Base-by-base conservation (phyloP, 2,888 invertebrate species). In the Netelia melanura region DNA sequence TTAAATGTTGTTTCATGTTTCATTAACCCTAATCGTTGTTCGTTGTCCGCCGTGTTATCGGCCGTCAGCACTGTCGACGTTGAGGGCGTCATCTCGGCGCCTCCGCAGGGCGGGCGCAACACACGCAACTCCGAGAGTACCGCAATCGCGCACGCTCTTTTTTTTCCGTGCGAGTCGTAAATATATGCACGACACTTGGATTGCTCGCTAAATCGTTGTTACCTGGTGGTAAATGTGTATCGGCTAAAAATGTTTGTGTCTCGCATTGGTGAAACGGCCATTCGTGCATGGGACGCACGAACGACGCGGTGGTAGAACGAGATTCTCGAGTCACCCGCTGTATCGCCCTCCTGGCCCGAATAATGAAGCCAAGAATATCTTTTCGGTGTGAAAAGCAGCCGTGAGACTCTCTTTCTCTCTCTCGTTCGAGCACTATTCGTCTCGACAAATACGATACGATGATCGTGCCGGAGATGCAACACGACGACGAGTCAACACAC, bases 311-410 rank as follows among this genome's bases (percentile, higher is more conserved):
- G 6, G 38, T 38, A 1, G 38, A 38, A 38, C 38, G 38, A 38
- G 38, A 38, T 38, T 38, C 38, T 38, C 38, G 38, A 38, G 38
- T 38, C 38, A 6, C 38, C 38, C 38, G 38, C 38, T 38, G 38
- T 38, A 38, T 38, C 38, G 38, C 38, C 38, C 38, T 38, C 38
- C 38, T 38, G 92, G 90, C 91, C 92, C 90, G 91, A 92, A 92
- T 92, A 92, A 91, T 91, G 83, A 87, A 86, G 86, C 90, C 91
- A 90, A 91, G 91, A 91, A 91, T 92, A 92, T 88, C 77, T 87
- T 11, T 43, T 14, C 72, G 77, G 77, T 80, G 74, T 56, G 71
- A 67, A 75, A 74, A 68, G 75, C 44, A 48, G 8, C 48, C 52
- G 43, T 58, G 80, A 71, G 70, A 71, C 80, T 80, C 79, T 58